phyloP scores from a whole-genome alignment of 2,888 invertebrate genomes.

The Pachydiplax longipennis region DNA sequence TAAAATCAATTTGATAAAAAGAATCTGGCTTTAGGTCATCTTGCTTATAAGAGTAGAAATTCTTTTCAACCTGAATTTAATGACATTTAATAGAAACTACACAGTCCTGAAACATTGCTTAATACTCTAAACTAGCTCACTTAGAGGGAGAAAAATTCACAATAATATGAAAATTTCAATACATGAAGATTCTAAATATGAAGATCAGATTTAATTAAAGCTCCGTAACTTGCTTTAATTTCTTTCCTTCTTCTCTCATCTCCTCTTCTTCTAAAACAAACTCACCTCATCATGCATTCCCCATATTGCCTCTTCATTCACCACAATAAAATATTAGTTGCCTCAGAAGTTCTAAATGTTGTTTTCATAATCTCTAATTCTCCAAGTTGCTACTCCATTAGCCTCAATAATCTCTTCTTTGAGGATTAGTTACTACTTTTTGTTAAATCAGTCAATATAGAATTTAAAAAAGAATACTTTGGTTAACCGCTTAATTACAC shows the following conservation, averaged over 20 bases:
- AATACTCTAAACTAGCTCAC: too few relatives aligned
- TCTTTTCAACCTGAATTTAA: too few relatives aligned
- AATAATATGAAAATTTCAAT: too few relatives aligned
- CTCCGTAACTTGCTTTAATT: not conserved
- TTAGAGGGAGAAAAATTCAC: too few relatives aligned
- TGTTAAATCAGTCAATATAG: not conserved
- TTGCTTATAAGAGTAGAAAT: too few relatives aligned
- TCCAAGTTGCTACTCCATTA: not conserved
- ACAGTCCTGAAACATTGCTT: too few relatives aligned
- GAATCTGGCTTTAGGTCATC: too few relatives aligned
- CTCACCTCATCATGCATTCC: constrained; percentile 32
- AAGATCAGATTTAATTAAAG: not conserved
- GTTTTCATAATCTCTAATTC: not conserved
- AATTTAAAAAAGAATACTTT: not conserved
- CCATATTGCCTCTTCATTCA: constrained; percentile 15
- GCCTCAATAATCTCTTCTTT: not conserved
- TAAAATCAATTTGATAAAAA: too few relatives aligned
- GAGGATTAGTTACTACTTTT: not conserved
- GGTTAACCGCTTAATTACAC: not conserved
- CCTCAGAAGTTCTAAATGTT: not conserved
- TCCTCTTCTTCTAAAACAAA: constrained; percentile 23
- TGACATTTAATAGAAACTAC: too few relatives aligned
- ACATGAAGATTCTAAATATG: not conserved
- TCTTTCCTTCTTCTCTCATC: constrained; percentile 16
- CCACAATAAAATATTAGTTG: not conserved